Evolutionary conservation across 1,140 invertebrate genomes (phyloP), one percentile per base, ranked within the genome.

Genomic region (Triops longicaudatus): DNA sequence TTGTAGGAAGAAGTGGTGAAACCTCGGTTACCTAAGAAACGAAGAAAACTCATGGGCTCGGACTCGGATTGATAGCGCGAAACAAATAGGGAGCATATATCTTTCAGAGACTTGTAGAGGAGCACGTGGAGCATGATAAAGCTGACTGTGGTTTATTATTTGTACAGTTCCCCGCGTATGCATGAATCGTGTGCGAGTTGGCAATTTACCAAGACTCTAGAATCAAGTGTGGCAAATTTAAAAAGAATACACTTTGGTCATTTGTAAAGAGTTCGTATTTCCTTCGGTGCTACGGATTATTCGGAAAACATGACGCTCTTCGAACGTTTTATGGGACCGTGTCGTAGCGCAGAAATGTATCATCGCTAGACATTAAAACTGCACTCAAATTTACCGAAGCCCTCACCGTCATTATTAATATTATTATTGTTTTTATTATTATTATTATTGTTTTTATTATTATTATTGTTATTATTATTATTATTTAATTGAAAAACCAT

Each of bases 1-100:
- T 74, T 74, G 6, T 43, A 81, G 80, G 80, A 80, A 78, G 80
- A 81, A 78, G 80, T 80, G 75, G 78, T 81, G 14, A 63, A 63
- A 63, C 79, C 79, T 72, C 79, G 80, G 22, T 22, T 63, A 63
- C 50, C 50, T 63, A 63, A 63, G 50, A 63, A 63, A 63, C 50
- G 50, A 63, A 63, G 50, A 63, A 63, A 63, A 63, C 50, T 63
- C 5, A 63, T 63, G 50, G 50, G 50, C 17, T 63, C 50, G 50
- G 50, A 63, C 50, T 63, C 50, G 50, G 50, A 63, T 22, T 63
- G 50, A 63, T 63, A 63, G 50, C 9, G 22, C 17, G 50, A 17
- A 63, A 63, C 50, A 63, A 63, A 63, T 12, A 63, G 50, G 50
- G 50, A 63, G 50, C 14, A 63, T 63, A 63, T 63, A 63, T 63